phyloP scores from a whole-genome alignment of 1,140 invertebrate species.

The Hycleus cichorii region DNA sequence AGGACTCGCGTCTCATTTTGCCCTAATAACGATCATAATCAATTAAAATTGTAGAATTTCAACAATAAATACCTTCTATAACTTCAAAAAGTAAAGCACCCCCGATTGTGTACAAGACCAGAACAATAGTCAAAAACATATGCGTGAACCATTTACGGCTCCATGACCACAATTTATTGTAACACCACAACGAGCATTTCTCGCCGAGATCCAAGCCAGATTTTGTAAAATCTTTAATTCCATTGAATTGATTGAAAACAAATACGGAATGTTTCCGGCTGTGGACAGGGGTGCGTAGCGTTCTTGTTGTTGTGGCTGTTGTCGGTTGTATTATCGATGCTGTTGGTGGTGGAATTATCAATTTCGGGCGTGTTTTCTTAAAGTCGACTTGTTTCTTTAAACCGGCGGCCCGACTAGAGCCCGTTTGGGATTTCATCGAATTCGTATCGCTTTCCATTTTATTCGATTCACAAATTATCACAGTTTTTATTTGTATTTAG shows the following conservation, averaged over 20 bases:
- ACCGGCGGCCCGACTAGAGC: not conserved
- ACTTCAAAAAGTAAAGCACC: conserved; percentile 70
- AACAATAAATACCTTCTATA: conserved; percentile 60
- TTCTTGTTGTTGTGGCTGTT: not conserved
- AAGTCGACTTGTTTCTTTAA: conserved; percentile 21
- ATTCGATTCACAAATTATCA: conserved; percentile 1
- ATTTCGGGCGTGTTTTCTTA: conserved; percentile 17
- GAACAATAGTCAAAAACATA: conserved; percentile 70
- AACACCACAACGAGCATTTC: conserved; percentile 69
- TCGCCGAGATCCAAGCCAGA: conserved; percentile 71
- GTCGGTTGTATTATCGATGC: not conserved
- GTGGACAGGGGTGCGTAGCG: conserved; percentile 1
- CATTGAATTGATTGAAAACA: conserved; percentile 6
- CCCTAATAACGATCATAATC: conserved; percentile 26
- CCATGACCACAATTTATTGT: conserved; percentile 66
- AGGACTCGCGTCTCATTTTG: conserved; percentile 45
- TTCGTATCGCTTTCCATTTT: conserved; percentile 7
- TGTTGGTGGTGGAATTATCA: conserved; percentile 26
- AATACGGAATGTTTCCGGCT: conserved; percentile 4
- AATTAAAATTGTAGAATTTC: not conserved
- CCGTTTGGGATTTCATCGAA: not conserved
- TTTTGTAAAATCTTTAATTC: conserved; percentile 50
- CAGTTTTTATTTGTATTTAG: not conserved
- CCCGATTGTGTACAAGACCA: conserved; percentile 66
- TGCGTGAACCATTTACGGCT: conserved; percentile 84